phyloP scores from a whole-genome alignment of 2,113 vertebrate genomes.

The Hippocampus zosterae region DNA sequence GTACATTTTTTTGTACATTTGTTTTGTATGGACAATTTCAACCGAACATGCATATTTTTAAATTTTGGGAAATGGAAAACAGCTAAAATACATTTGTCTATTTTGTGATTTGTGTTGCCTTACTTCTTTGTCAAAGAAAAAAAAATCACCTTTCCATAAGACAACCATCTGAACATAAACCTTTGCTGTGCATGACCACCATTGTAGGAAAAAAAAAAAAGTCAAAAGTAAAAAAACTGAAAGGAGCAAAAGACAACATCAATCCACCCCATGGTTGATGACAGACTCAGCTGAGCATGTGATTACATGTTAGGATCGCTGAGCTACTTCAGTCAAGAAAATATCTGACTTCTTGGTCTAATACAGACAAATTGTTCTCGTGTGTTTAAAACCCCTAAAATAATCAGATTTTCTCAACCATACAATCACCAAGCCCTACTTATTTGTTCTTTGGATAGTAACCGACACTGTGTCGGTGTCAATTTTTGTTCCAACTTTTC shows the following conservation, averaged over 20 bases:
- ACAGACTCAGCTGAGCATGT: slow-evolving; percentile 57
- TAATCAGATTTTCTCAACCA: too few relatives aligned
- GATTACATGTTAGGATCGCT: slow-evolving; percentile 51
- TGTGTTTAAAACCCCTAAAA: slow-evolving; percentile 13
- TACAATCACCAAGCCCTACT: too few relatives aligned
- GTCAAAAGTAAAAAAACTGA: slow-evolving; percentile 1
- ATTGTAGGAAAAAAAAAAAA: neutral
- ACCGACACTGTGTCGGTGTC: too few relatives aligned
- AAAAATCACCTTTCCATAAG: slow-evolving; percentile 28
- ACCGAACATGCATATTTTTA: too few relatives aligned
- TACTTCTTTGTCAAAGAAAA: slow-evolving; percentile 15
- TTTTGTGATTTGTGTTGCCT: neutral
- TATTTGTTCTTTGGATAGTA: too few relatives aligned
- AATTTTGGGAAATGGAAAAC: too few relatives aligned
- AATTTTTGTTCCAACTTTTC: too few relatives aligned
- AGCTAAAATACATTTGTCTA: neutral
- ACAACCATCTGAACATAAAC: neutral
- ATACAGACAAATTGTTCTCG: slow-evolving; percentile 51
- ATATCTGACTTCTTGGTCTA: slow-evolving; percentile 36
- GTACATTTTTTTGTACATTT: too few relatives aligned
- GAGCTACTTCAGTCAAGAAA: slow-evolving; percentile 39
- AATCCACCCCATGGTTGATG: slow-evolving; percentile 43
- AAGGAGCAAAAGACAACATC: slow-evolving; percentile 22
- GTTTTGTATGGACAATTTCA: too few relatives aligned
- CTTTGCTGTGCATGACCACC: neutral